phyloP scores from a whole-genome alignment of 2,888 invertebrate genomes.

The Conchocele bisecta region DNA sequence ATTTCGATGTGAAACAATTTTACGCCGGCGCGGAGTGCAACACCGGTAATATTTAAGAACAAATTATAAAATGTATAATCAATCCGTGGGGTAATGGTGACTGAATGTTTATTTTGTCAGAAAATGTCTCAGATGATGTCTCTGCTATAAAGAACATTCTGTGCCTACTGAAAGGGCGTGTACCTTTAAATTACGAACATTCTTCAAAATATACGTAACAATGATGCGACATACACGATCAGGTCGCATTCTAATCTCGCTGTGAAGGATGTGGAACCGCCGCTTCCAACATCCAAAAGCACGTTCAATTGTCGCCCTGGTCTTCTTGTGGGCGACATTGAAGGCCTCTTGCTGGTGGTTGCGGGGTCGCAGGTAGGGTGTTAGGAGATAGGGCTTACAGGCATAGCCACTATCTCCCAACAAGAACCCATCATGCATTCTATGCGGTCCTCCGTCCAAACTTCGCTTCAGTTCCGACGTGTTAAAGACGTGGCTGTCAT shows the following conservation, averaged over 20 bases:
- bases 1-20: too few species aligned
- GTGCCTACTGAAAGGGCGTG: too few species aligned
- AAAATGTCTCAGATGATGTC: too few species aligned
- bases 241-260: background rate
- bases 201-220: constrained; percentile 1
- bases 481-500: constrained; percentile 14
- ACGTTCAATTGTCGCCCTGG: constrained; percentile 1
- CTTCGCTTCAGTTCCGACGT: background rate
- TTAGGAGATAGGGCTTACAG: constrained; percentile 3
- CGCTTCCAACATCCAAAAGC: constrained; percentile 14
- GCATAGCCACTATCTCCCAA: constrained; percentile 21
- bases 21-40: too few species aligned
- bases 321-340: background rate
- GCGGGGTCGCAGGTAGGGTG: background rate
- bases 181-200: too few species aligned
- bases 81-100: too few species aligned
- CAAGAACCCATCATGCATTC: background rate
- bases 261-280: constrained; percentile 11
- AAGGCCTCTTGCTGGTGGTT: background rate
- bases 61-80: too few species aligned
- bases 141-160: too few species aligned
- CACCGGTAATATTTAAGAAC: too few species aligned
- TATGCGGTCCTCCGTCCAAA: background rate
- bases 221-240: background rate
- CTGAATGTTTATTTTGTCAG: too few species aligned